A percentile compares a stretch with the other conserved stretches of the same genome.
Conservation (phyloP, 1,140 invertebrate species). For the Neodiprion virginianus region DNA sequence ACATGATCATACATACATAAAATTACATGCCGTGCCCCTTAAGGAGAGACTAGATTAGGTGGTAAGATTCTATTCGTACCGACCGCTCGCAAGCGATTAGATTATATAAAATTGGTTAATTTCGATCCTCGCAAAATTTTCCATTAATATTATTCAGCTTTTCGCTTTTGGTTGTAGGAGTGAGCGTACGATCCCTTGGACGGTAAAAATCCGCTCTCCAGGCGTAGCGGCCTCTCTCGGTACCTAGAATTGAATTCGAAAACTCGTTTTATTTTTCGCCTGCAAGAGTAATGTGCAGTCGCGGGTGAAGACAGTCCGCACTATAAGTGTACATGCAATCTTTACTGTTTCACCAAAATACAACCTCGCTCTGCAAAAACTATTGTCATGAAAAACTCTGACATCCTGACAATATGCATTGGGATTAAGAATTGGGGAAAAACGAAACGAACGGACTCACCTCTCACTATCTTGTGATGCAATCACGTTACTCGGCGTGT, state of each 20-base stretch:
- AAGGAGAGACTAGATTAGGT: slow-evolving; percentile 43
- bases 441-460: slow-evolving; percentile 31
- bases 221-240: slow-evolving; percentile 53
- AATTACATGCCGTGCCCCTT: slow-evolving; percentile 23
- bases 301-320: too few relatives aligned
- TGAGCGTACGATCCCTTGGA: slow-evolving; percentile 53
- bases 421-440: too few relatives aligned
- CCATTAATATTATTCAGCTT: slow-evolving; percentile 35
- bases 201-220: slow-evolving; percentile 57
- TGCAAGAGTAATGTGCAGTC: too few relatives aligned
- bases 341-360: too few relatives aligned
- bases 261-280: not conserved
- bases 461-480: slow-evolving; percentile 52
- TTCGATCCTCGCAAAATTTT: not conserved
- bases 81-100: not conserved
- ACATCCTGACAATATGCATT: too few relatives aligned
- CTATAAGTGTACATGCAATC: too few relatives aligned
- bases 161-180: slow-evolving; percentile 46
- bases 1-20: slow-evolving; percentile 10
- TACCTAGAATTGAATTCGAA: slow-evolving; percentile 46
- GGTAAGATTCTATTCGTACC: slow-evolving; percentile 10
- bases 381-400: too few relatives aligned
- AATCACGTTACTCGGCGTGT: slow-evolving; percentile 54
- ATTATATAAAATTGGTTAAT: not conserved
- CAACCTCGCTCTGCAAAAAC: too few relatives aligned